Conservation (phyloP, 2,797 vertebrate species). For the Melanotaenia boesemani region DNA sequence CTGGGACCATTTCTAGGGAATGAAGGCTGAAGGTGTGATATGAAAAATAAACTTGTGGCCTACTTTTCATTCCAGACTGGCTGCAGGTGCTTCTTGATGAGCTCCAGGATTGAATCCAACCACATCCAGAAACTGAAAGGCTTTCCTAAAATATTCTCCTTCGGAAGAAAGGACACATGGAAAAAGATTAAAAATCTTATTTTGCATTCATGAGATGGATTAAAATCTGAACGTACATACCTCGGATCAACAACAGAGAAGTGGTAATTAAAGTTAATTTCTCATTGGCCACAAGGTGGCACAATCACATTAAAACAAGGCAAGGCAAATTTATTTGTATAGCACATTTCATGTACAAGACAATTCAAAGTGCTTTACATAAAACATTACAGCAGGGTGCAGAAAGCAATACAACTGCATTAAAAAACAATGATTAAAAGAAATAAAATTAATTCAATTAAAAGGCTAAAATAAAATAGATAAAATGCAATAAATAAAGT, state of each 20-base stretch:
- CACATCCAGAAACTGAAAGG: slow-evolving; percentile 97
- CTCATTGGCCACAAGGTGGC: slow-evolving; percentile 29
- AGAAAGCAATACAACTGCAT: no score
- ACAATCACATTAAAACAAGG: no score
- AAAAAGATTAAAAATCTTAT: not conserved
- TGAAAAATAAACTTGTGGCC: slow-evolving; percentile 41
- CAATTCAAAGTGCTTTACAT: no score
- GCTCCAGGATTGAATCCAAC: slow-evolving; percentile 96
- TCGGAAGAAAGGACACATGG: not conserved
- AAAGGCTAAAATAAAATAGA: no score
- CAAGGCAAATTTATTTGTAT: no score
- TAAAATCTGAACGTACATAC: not conserved
- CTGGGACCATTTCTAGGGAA: not conserved
- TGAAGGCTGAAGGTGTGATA: not conserved
- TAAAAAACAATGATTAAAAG: no score
- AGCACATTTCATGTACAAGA: no score
- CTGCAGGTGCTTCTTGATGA: slow-evolving; percentile 96
- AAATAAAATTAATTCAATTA: no score
- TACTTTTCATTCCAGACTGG: slow-evolving; percentile 98
- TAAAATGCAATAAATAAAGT: no score
- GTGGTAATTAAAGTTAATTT: not conserved
- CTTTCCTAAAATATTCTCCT: slow-evolving; percentile 96
- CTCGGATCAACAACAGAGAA: not conserved
- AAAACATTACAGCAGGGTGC: no score
- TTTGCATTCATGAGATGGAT: not conserved